These are phyloP conservation scores for Stegostoma tigrinum DNA, from an alignment of 2,113 vertebrate genomes.

Conservation along the genomic window DNA sequence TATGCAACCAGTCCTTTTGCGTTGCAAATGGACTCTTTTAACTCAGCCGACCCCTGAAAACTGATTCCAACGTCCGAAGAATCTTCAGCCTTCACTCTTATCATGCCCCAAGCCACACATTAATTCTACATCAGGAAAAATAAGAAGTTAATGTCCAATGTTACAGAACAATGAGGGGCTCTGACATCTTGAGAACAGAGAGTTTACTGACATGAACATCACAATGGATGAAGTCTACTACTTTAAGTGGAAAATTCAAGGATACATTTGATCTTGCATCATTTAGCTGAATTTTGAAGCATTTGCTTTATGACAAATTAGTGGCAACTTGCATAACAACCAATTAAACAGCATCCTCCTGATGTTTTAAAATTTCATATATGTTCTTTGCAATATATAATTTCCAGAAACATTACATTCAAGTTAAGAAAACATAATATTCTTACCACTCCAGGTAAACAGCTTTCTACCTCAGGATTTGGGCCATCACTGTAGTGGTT, in stretches of 20 bases:
- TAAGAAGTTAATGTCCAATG: background rate
- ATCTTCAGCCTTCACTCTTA: too few relatives aligned
- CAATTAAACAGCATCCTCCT: background rate
- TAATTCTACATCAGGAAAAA: too few relatives aligned
- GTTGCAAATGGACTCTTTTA: too few relatives aligned
- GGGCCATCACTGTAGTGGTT: constrained; percentile 97
- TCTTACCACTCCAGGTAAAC: constrained; percentile 92
- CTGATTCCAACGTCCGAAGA: too few relatives aligned
- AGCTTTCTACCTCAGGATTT: constrained; percentile 96
- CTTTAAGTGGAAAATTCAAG: background rate
- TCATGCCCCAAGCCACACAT: too few relatives aligned
- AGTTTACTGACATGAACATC: background rate
- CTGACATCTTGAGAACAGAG: background rate
- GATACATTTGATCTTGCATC: background rate
- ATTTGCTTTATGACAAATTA: background rate
- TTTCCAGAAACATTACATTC: background rate
- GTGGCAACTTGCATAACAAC: background rate
- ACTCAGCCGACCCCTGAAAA: too few relatives aligned
- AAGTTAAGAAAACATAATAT: background rate
- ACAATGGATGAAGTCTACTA: background rate
- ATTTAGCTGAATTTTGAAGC: background rate
- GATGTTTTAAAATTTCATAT: background rate
- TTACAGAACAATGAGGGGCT: background rate
- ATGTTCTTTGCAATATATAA: background rate
- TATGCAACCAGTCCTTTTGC: too few relatives aligned